Evolutionary conservation across 2,113 vertebrate species (phyloP), one percentile per base, ranked within the genome.

Genomic region (Cromileptes altivelis): DNA sequence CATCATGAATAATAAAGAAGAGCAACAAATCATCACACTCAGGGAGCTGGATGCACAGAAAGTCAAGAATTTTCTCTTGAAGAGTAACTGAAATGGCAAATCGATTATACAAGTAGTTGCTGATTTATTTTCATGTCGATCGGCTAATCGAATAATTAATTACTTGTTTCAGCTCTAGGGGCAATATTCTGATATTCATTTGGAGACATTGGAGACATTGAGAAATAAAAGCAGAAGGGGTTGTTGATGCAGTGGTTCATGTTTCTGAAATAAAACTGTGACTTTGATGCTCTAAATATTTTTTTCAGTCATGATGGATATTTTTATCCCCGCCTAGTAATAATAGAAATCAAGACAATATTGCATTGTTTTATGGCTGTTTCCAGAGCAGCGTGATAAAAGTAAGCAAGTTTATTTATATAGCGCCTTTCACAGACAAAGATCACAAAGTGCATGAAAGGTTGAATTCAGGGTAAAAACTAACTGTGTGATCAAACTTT

Each of bases 261-360:
- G 72, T 53, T 61, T 78, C 21, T 56, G 57, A 50, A 25, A 17
- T 27, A 56, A 73, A 19, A 58, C 30, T 70, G 17, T 3, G 58
- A 73, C 37, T 80, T 82, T 77, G 64, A 64, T 17, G 30, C 60
- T 80, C 33, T 69, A 68, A 64, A 71, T 64, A 45, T 75, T 56
- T 49, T 50, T 37, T 37, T 37, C 10, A 70, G 40, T 70, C 57
- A 52, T 70, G 14, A 40, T 80, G 25, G 56, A 27, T 70, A 25
- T 62, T 81, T 81, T 52, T 71, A 23, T 57, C 25, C 6, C 2
- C 9, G 13, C 56, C 18, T 21, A 10, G 23, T 79, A 64, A 65
- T 53, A 60, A 60, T 58, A 60, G 50, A 49, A 65, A 70, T 42
- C 10, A 57, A 53, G 33, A 67, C 4, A 45, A 50, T 62, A 75